Evolutionary conservation across 2,113 vertebrate genomes (phyloP), one percentile per base, ranked within the genome.

Genomic region (Vidua macroura): DNA sequence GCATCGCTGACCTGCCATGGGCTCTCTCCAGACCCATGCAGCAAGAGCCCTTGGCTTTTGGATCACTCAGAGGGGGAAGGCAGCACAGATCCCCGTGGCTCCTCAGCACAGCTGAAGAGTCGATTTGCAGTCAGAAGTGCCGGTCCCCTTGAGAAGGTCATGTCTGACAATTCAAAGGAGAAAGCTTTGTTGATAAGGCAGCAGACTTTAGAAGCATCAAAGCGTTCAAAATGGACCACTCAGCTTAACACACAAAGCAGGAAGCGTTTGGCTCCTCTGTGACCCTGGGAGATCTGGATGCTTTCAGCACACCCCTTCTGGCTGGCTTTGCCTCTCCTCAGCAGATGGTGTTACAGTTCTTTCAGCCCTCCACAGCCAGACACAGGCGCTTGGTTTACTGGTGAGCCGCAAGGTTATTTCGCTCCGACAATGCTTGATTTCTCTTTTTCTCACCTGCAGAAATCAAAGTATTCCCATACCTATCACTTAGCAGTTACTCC

Each of bases 401-500:
- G 48, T 43, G 60, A 96, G 63, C 63, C 72, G 13, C 70, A 58
- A 51, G 39, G 92, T 88, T 74, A 75, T 86, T 90, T 63, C 55
- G 13, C 43, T 67, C 48, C 19, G 8, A 44, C 70, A 44, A 2
- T 22, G 46, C 64, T 78, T 53, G 69, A 66, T 89, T 70, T 88
- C 53, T 88, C 77, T 49, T 44, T 64, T 73, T 76, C 75, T 93
- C 59, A 81, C 87, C 90, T 87, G 78, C 83, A 72, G 88, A 78
- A 93, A 76, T 90, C 82, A 56, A 69, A 93, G 91, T 77, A 70
- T 95, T 93, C 78, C 86, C 67, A 56, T 15, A 75, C 39, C 63
- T 77, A 60, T 92, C 72, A n/a, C 92, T 94, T 91, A 88, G 68
- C 75, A 56, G 60, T 92, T 83, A 68, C 33, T 67, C 13, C 70